Evolutionary conservation across 2,113 vertebrate genomes (phyloP).

Genomic region (Gambusia affinis): DNA sequence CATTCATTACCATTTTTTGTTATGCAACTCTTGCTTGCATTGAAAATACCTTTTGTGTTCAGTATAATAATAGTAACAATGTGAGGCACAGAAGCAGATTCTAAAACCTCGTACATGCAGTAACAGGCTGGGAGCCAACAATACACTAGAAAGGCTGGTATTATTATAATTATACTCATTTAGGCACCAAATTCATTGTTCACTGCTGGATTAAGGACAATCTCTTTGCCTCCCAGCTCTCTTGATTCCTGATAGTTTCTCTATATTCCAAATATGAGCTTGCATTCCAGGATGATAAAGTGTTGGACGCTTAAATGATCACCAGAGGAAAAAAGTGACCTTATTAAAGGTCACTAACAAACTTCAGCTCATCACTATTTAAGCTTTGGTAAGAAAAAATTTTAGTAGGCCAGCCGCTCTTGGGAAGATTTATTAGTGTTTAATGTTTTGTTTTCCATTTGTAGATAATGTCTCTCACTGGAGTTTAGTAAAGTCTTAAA

Average conservation of each 20-base stretch:
- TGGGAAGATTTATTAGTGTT: no score
- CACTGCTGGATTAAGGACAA: slow-evolving; percentile 63
- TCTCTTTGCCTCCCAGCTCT: slow-evolving; percentile 53
- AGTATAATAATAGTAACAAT: slow-evolving; percentile 50
- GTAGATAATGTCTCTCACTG: no score
- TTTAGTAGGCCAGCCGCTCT: no score
- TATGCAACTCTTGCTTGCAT: slow-evolving; percentile 32
- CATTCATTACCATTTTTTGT: slow-evolving; percentile 53
- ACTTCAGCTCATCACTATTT: neutral
- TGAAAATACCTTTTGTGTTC: slow-evolving; percentile 50
- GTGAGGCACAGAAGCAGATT: slow-evolving; percentile 48
- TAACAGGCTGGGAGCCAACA: slow-evolving; percentile 52
- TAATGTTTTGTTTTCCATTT: no score
- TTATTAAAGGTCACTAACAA: neutral
- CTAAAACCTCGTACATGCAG: slow-evolving; percentile 34
- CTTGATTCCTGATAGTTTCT: slow-evolving; percentile 48
- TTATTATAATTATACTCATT: slow-evolving; percentile 76
- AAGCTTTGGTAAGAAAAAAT: neutral
- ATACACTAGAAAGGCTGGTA: slow-evolving; percentile 68
- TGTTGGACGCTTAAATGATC: slow-evolving; percentile 8
- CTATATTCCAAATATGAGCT: slow-evolving; percentile 44
- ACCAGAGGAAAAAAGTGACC: slow-evolving; percentile 17
- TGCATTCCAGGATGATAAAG: slow-evolving; percentile 30
- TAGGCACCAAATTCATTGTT: slow-evolving; percentile 60
- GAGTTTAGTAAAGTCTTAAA: no score